These are phyloP conservation scores for Oceanodroma tethys DNA, from an alignment of 2,113 vertebrate genomes.

Conservation along the genomic window DNA sequence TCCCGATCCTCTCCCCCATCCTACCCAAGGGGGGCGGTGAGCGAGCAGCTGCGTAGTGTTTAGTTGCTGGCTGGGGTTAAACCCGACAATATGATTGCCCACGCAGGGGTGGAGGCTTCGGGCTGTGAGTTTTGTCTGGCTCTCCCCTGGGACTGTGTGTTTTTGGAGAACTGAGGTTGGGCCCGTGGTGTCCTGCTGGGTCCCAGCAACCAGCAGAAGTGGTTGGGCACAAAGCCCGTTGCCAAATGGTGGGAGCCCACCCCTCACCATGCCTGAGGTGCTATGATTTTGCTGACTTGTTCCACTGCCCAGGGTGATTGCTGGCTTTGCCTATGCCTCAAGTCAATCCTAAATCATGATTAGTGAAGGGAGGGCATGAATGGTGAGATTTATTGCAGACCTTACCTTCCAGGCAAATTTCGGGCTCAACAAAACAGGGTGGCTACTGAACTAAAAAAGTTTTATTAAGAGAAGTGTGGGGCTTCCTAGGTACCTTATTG, in stretches of 20 bases:
- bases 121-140: not conserved
- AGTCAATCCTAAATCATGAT: not conserved
- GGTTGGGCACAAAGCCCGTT: not conserved
- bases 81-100: not conserved
- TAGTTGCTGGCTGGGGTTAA: no score
- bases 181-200: not conserved
- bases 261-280: accelerated
- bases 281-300: not conserved
- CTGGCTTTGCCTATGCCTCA: not conserved
- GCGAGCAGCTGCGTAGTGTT: no score
- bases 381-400: not conserved
- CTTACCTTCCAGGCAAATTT: not conserved
- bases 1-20: no score
- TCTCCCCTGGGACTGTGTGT: accelerated
- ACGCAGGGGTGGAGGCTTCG: accelerated
- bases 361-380: not conserved
- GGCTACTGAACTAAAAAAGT: not conserved
- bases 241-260: not conserved
- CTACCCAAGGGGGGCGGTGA: no score
- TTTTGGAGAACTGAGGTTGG: not conserved
- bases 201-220: not conserved
- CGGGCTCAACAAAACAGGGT: not conserved
- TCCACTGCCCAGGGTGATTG: not conserved
- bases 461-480: accelerated
- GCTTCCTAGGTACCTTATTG: not conserved